phyloP scores from a whole-genome alignment of 2,113 vertebrate genomes.

The Aegithalos caudatus region DNA sequence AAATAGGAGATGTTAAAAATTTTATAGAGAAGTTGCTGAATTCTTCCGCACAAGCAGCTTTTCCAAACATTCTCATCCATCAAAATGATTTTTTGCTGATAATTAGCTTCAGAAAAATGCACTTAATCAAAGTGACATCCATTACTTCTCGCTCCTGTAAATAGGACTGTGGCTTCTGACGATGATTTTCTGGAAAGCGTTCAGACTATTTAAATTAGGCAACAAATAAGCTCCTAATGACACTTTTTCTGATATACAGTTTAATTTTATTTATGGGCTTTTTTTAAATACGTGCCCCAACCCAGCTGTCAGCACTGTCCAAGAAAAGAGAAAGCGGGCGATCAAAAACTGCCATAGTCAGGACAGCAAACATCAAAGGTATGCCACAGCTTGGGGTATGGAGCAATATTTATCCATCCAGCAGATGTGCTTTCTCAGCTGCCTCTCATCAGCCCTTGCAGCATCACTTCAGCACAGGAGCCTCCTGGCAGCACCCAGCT shows the following conservation, averaged over 20 bases:
- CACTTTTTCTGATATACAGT: neutral
- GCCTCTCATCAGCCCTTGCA: neutral
- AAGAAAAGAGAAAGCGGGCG: neutral
- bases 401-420: slow-evolving; percentile 29
- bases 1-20: neutral
- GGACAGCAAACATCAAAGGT: slow-evolving; percentile 29
- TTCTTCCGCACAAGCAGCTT: neutral
- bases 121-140: slow-evolving; percentile 53
- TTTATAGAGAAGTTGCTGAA: neutral
- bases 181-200: slow-evolving; percentile 36
- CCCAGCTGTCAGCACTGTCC: slow-evolving; percentile 19
- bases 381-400: slow-evolving; percentile 21
- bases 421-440: slow-evolving; percentile 45
- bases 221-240: slow-evolving; percentile 14
- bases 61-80: slow-evolving; percentile 4
- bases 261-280: slow-evolving; percentile 24
- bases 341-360: neutral
- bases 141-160: slow-evolving; percentile 13
- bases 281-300: neutral
- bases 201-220: slow-evolving; percentile 39
- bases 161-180: slow-evolving; percentile 32
- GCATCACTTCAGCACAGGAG: neutral
- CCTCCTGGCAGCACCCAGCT: neutral
- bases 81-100: neutral
- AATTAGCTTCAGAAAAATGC: slow-evolving; percentile 41